These are phyloP conservation scores for Pardosa pseudoannulata DNA, from an alignment of 2,888 invertebrate species.

Conservation along the genomic window DNA sequence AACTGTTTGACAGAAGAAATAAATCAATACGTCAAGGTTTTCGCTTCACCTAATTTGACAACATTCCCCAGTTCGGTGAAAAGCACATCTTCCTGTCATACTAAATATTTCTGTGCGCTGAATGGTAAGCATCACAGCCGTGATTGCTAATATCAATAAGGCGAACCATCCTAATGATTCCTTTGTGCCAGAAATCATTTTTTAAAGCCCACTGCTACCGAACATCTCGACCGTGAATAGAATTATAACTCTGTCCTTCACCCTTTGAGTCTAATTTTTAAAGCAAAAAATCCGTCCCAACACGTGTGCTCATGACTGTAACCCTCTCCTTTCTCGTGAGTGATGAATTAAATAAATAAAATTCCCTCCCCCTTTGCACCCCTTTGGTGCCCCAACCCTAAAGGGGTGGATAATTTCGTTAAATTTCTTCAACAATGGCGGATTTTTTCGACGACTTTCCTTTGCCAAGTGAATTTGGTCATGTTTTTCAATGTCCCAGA, in stretches of 20 bases:
- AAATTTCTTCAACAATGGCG: conserved; percentile 55
- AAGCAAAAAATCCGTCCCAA: background rate
- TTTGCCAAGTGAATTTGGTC: conserved; percentile 42
- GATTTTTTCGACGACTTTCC: background rate
- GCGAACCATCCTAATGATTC: conserved; percentile 38
- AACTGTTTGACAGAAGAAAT: too few relatives aligned
- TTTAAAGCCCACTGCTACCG: background rate
- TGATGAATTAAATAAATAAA: conserved; percentile 70
- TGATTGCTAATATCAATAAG: background rate
- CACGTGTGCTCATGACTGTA: conserved; percentile 10
- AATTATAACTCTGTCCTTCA: conserved; percentile 65
- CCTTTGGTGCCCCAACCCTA: conserved; percentile 64
- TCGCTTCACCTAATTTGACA: too few relatives aligned
- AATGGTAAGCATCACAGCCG: background rate
- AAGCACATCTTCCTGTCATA: too few relatives aligned
- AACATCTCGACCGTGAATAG: conserved; percentile 42
- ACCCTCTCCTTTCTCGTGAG: conserved; percentile 20
- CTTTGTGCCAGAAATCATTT: conserved; percentile 42
- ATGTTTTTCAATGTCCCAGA: conserved; percentile 16
- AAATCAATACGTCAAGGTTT: too few relatives aligned
- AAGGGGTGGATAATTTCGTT: conserved; percentile 68
- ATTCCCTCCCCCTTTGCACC: conserved; percentile 41
- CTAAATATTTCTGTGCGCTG: too few relatives aligned
- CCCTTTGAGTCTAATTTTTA: conserved; percentile 32
- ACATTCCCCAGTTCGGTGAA: too few relatives aligned